phyloP scores from a whole-genome alignment of 1,140 invertebrate genomes.

The Drosophila virilis region DNA sequence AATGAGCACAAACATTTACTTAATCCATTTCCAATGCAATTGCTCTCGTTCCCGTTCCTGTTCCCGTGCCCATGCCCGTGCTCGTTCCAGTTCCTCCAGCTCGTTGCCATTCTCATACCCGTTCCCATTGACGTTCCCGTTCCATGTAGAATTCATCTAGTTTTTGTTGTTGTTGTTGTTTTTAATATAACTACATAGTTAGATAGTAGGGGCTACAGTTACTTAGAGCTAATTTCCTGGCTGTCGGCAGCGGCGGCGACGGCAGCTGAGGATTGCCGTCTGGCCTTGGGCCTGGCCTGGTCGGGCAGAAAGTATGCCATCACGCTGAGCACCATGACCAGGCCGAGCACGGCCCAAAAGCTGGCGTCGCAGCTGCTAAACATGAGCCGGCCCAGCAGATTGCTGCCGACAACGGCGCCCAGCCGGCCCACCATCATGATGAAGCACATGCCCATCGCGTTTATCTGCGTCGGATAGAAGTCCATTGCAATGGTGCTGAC shows the following conservation, averaged over 20 bases:
- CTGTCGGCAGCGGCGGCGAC: background rate
- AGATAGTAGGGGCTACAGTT: constrained; percentile 27
- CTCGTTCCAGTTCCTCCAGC: background rate
- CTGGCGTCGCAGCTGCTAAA: constrained; percentile 75
- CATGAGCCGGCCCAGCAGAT: constrained; percentile 76
- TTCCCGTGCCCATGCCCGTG: background rate
- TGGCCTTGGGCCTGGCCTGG: constrained; percentile 18
- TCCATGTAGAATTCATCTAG: constrained; percentile 25
- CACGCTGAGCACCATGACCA: constrained; percentile 34
- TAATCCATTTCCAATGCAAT: constrained; percentile 74
- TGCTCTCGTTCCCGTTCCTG: constrained; percentile 53
- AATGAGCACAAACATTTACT: constrained; percentile 76
- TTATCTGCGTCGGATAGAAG: constrained; percentile 84
- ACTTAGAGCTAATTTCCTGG: constrained; percentile 49
- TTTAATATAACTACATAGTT: constrained; percentile 9
- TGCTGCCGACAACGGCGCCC: constrained; percentile 82
- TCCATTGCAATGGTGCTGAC: constrained; percentile 83
- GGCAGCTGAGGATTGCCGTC: background rate
- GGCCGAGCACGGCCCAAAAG: constrained; percentile 64
- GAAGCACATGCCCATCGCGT: constrained; percentile 85
- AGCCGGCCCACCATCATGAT: constrained; percentile 84
- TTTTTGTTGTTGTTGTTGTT: background rate
- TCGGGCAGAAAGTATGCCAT: constrained; percentile 67
- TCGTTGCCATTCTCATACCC: constrained; percentile 5
- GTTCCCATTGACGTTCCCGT: constrained; percentile 25